Evolutionary conservation across 2,113 vertebrate genomes (phyloP).

Genomic region (Melanotaenia duboulayi): DNA sequence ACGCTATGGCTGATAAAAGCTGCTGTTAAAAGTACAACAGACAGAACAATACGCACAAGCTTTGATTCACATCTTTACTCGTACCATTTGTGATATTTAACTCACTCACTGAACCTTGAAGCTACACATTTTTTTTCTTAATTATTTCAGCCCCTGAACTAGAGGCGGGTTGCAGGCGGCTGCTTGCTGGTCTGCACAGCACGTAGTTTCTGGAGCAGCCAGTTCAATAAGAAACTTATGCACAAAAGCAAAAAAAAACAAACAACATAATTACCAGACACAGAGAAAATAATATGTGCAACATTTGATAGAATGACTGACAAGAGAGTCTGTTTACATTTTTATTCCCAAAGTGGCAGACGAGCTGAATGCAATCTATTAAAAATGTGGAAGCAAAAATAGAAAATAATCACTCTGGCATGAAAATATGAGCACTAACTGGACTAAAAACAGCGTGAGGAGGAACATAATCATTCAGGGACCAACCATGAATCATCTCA

Average conservation of each 20-base stretch:
- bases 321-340: not conserved
- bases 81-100: not conserved
- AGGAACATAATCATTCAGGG: not conserved
- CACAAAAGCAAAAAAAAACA: not conserved
- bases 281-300: constrained; percentile 9
- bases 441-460: constrained; percentile 2
- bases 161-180: not conserved
- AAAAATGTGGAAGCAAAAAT: constrained; percentile 5
- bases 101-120: not conserved
- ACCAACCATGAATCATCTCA: not conserved
- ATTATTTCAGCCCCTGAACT: not conserved
- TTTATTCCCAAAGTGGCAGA: not conserved
- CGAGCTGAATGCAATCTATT: not conserved
- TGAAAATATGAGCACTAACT: constrained; percentile 17
- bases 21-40: not conserved
- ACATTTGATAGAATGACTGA: not conserved
- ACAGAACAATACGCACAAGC: not conserved
- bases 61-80: not conserved
- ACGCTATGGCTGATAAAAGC: too few species aligned
- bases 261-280: not conserved
- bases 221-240: not conserved
- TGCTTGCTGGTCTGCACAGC: not conserved
- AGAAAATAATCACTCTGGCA: constrained; percentile 4
- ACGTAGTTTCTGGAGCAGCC: not conserved
- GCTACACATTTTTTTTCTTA: not conserved